A percentile compares a stretch with the other conserved stretches of the same genome.
These are phyloP conservation scores for Poecilia wingei DNA, from an alignment of 2,797 vertebrate species.

Conservation along the genomic window DNA sequence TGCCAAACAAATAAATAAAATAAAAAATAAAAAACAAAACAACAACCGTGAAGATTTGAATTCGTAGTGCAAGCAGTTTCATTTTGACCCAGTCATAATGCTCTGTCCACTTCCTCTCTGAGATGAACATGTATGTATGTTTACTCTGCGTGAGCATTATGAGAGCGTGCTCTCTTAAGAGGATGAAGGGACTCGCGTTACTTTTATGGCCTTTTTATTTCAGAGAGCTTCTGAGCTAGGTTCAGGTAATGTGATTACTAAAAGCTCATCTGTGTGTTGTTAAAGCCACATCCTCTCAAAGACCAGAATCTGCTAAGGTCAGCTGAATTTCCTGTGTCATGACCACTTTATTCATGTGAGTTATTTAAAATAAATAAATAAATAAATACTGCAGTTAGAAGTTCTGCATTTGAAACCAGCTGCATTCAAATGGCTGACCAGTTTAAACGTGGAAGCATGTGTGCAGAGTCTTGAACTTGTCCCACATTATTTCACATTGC, in stretches of 20 bases:
- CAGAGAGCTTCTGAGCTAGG: slow-evolving; percentile 47
- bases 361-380: neutral
- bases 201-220: slow-evolving; percentile 70
- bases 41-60: neutral
- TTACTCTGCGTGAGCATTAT: slow-evolving; percentile 35
- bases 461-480: neutral
- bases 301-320: slow-evolving; percentile 18
- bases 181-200: slow-evolving; percentile 66
- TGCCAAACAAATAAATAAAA: neutral
- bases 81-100: slow-evolving; percentile 25
- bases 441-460: slow-evolving; percentile 10
- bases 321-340: neutral
- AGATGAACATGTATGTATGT: slow-evolving; percentile 49
- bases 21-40: neutral
- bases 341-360: neutral
- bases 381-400: neutral
- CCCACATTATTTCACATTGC: neutral
- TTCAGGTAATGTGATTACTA: slow-evolving; percentile 67
- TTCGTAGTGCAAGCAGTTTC: slow-evolving; percentile 6
- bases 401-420: neutral
- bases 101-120: slow-evolving; percentile 47
- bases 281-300: slow-evolving; percentile 49
- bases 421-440: slow-evolving; percentile 3
- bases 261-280: slow-evolving; percentile 51
- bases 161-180: slow-evolving; percentile 40